Base-by-base conservation (phyloP, 1,140 invertebrate species). In the Drusus annulatus region DNA sequence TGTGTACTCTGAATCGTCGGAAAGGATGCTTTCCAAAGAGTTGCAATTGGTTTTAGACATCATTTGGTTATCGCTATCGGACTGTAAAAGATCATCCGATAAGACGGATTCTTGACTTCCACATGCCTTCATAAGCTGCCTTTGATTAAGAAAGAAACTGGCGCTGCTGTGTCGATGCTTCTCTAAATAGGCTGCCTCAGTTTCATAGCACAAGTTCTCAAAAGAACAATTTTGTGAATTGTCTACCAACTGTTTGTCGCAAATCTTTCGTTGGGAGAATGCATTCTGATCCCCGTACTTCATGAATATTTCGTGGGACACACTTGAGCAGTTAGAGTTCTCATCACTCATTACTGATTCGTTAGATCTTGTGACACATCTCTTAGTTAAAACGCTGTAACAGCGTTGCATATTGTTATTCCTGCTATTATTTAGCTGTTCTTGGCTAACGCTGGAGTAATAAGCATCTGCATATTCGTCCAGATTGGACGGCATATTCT, bases 11-110 rank as follows among this genome's bases (percentile, higher is more conserved):
- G 94, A 95, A 76, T 95, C 94, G 86, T 95, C 94, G 0, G 94
- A 95, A 3, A 95, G 85, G 45, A 96, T 93, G 83, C 94, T 95
- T 85, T 95, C 95, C 83, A 95, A 89, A 68, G 94, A 95, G 85
- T 94, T 93, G 84, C 93, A 94, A 60, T 92, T 90, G 3, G 89
- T 90, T 78, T 89, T 87, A 15, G 91, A 91, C 80, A 91, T 88
- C 80, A 91, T 88, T 19, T 92, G 91, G 83, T 92, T 90, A 52
- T 93, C 92, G 74, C 91, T 91, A 80, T 92, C 90, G 5, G 90
- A 85, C 62, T 88, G 90, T 84, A 92, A 90, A 68, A 92, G 90
- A 78, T 93, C 93, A 81, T 95, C 94, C 0, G 94, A 94, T 2
- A 96, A 86, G 52, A 96, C 90, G 16, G 94, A 95, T 84, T 95